Evolutionary conservation across 2,113 vertebrate genomes (phyloP).

Genomic region (Mirounga angustirostris): DNA sequence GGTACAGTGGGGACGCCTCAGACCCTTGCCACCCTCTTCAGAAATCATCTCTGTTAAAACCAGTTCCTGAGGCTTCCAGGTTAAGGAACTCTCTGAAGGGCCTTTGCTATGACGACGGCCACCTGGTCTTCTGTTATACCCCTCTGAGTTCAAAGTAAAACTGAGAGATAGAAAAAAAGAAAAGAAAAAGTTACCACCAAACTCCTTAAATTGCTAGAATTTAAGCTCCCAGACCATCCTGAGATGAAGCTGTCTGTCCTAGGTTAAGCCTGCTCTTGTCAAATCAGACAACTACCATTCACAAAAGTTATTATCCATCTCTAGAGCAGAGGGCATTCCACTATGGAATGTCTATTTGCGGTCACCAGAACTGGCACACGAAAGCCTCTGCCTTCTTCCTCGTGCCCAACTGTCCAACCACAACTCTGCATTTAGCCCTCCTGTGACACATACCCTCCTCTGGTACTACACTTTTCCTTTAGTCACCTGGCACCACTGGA

Average conservation of each 20-base stretch:
- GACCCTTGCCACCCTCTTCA: conserved; percentile 72
- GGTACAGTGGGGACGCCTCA: conserved; percentile 77
- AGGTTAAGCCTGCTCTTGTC: neutral
- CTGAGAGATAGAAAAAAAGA: neutral
- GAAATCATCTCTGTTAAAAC: neutral
- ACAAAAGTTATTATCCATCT: neutral
- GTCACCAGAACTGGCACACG: neutral
- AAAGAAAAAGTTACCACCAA: neutral
- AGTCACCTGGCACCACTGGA: neutral
- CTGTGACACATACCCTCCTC: neutral
- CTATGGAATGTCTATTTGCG: neutral
- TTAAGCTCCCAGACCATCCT: neutral
- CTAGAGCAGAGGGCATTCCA: neutral
- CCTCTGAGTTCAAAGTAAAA: conserved; percentile 73
- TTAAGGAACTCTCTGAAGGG: conserved; percentile 43
- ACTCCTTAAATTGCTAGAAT: neutral
- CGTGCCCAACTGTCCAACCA: neutral
- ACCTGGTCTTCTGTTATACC: conserved; percentile 67
- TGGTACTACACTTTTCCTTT: neutral
- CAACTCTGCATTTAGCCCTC: neutral
- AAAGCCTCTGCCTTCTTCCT: conserved; percentile 5
- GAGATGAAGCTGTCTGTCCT: neutral
- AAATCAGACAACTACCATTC: neutral
- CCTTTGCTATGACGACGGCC: conserved; percentile 63
- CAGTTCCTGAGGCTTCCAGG: conserved; percentile 67